These are phyloP conservation scores for Dipodomys stephensi DNA, from an alignment of 2,113 vertebrate genomes.

Conservation along the genomic window DNA sequence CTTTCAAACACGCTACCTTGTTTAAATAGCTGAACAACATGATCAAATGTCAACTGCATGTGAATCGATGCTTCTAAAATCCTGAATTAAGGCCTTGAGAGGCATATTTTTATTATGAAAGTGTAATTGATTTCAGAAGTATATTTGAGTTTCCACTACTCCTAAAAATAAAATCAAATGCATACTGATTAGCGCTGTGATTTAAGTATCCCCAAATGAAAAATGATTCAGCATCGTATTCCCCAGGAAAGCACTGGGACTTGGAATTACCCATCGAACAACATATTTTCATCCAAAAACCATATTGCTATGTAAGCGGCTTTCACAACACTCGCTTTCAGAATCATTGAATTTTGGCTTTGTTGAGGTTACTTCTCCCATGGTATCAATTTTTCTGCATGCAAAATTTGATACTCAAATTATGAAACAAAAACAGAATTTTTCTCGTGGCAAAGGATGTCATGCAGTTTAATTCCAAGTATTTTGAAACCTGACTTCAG, in stretches of 20 bases:
- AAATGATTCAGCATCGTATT: constrained; percentile 59
- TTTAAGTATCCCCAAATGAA: constrained; percentile 68
- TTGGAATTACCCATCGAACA: constrained; percentile 70
- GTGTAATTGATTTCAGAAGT: constrained; percentile 54
- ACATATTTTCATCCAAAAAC: constrained; percentile 74
- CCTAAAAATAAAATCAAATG: constrained; percentile 59
- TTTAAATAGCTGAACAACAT: constrained; percentile 45
- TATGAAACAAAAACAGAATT: constrained; percentile 73
- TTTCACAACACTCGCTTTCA: constrained; percentile 65
- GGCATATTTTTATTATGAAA: constrained; percentile 48
- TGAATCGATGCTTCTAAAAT: constrained; percentile 57
- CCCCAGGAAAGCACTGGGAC: constrained; percentile 68
- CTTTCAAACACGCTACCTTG: constrained; percentile 34
- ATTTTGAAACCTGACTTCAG: constrained; percentile 64
- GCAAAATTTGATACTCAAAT: constrained; percentile 72
- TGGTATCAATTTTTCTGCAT: constrained; percentile 71
- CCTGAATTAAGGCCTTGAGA: constrained; percentile 33
- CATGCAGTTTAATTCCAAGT: constrained; percentile 59
- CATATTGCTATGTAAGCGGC: constrained; percentile 70
- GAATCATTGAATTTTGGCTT: constrained; percentile 68
- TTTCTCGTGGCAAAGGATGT: constrained; percentile 63
- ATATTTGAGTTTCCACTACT: constrained; percentile 51
- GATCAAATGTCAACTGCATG: constrained; percentile 43
- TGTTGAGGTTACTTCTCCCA: constrained; percentile 74
- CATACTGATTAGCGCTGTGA: constrained; percentile 53